Percentiles rank a stretch among this genome's conserved stretches.
Conservation (phyloP, 2,888 invertebrate genomes). For the Gryllus longicercus region DNA sequence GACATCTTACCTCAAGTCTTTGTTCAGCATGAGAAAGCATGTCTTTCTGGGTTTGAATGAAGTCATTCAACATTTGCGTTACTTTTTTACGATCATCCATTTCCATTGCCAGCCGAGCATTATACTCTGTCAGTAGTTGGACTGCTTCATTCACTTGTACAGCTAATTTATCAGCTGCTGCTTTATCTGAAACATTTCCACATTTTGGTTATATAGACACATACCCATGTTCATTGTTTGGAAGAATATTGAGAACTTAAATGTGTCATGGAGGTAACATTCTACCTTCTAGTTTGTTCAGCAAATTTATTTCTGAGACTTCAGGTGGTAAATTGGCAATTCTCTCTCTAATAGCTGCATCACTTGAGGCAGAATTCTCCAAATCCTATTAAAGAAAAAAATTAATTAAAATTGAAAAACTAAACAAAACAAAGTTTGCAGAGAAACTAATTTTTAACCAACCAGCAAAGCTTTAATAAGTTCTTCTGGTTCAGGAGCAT, state of each 20-base stretch:
- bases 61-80: constrained; percentile 82
- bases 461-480: constrained; percentile 71
- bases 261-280: neutral
- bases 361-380: constrained; percentile 93
- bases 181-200: constrained; percentile 59
- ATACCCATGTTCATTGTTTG: neutral
- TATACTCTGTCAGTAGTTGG: constrained; percentile 82
- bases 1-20: constrained; percentile 69
- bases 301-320: constrained; percentile 84
- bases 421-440: neutral
- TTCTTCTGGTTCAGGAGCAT: constrained; percentile 90
- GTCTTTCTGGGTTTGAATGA: constrained; percentile 81
- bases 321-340: constrained; percentile 92
- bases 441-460: constrained; percentile 38
- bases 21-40: constrained; percentile 81
- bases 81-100: constrained; percentile 85
- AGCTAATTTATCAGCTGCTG: constrained; percentile 73
- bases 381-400: constrained; percentile 61
- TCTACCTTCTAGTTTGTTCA: constrained; percentile 79
- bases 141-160: constrained; percentile 85
- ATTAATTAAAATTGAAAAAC: constrained; percentile 36
- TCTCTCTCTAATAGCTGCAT: constrained; percentile 85
- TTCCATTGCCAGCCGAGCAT: constrained; percentile 78
- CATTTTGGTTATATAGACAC: neutral
- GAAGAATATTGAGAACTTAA: neutral